phyloP scores from a whole-genome alignment of 2,797 vertebrate genomes.

The Toxotes lorentzi region DNA sequence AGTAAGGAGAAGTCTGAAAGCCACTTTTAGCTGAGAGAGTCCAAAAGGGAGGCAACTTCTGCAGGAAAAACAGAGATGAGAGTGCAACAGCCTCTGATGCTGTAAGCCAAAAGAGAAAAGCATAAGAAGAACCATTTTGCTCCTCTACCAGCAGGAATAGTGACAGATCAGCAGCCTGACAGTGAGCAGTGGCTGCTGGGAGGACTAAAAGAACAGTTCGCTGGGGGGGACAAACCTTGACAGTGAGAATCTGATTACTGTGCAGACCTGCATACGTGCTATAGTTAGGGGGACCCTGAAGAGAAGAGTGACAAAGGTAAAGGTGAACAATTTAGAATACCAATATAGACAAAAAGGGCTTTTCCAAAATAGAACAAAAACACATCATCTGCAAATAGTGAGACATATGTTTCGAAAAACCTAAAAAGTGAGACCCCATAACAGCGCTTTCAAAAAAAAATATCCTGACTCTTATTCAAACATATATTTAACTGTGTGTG shows the following conservation, averaged over 20 bases:
- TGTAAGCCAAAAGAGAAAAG: conserved; percentile 36
- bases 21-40: conserved; percentile 11
- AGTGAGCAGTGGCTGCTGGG: conserved; percentile 49
- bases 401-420: neutral
- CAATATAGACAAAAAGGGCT: neutral
- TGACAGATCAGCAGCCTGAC: conserved; percentile 58
- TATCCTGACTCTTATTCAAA: conserved; percentile 36
- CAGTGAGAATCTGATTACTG: conserved; percentile 89
- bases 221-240: conserved; percentile 84
- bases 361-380: conserved; percentile 10
- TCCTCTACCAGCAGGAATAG: conserved; percentile 37
- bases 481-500: conserved; percentile 33
- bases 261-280: conserved; percentile 81
- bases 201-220: conserved; percentile 21
- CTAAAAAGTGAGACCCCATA: neutral
- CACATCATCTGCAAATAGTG: conserved; percentile 34
- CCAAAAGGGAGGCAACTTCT: conserved; percentile 20
- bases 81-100: conserved; percentile 23
- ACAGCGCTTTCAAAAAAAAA: conserved; percentile 25
- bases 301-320: conserved; percentile 61
- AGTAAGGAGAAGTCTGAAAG: conserved; percentile 36
- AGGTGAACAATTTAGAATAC: conserved; percentile 20
- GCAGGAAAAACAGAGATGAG: conserved; percentile 29
- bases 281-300: conserved; percentile 82
- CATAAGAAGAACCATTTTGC: conserved; percentile 12